These are phyloP conservation scores for Muscicapa comitata DNA, from an alignment of 2,797 vertebrate species.

Conservation along the genomic window DNA sequence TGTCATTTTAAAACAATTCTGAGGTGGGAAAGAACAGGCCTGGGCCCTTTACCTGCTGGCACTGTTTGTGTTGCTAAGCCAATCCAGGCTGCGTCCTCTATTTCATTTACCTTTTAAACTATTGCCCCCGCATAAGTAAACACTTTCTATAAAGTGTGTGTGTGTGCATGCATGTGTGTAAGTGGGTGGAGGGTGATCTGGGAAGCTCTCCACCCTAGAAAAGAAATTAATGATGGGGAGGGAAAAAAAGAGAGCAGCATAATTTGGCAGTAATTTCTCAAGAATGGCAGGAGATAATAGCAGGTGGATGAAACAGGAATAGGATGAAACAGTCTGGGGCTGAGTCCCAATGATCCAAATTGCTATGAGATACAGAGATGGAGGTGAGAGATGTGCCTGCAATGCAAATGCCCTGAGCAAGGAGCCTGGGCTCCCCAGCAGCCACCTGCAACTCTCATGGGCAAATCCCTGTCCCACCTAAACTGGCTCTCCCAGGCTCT, in stretches of 20 bases:
- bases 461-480: background rate
- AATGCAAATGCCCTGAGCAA: rapidly evolving
- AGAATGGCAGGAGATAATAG: background rate
- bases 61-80: slow-evolving; percentile 70
- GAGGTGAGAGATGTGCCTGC: background rate
- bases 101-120: slow-evolving; percentile 68
- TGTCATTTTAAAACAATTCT: slow-evolving; percentile 67
- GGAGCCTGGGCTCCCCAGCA: background rate
- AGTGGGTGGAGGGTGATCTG: slow-evolving; percentile 61
- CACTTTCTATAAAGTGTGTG: slow-evolving; percentile 55
- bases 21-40: slow-evolving; percentile 64
- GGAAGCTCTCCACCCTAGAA: slow-evolving; percentile 45
- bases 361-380: background rate
- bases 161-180: slow-evolving; percentile 41
- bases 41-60: slow-evolving; percentile 63
- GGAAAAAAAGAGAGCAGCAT: background rate
- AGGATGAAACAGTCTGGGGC: background rate
- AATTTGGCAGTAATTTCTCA: slow-evolving; percentile 29
- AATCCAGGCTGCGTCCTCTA: slow-evolving; percentile 56
- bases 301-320: slow-evolving; percentile 33
- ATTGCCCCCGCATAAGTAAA: slow-evolving; percentile 67
- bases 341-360: background rate
- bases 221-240: slow-evolving; percentile 24
- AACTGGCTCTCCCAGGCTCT: background rate
- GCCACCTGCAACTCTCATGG: rapidly evolving